phyloP scores from a whole-genome alignment of 2,797 vertebrate species.

The Emydoidea blandingii region DNA sequence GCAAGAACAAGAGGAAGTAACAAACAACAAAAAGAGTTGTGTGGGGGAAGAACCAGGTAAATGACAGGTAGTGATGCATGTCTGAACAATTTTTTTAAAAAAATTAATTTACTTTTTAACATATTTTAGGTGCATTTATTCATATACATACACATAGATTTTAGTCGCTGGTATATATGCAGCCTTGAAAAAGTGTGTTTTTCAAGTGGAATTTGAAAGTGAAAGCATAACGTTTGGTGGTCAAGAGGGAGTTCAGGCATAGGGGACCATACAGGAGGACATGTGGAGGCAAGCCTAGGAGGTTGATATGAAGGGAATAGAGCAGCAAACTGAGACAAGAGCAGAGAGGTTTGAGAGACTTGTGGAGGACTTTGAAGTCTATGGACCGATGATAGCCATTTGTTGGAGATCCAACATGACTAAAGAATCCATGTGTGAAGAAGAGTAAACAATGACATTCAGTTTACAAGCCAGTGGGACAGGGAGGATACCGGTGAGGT shows the following conservation, averaged over 20 bases:
- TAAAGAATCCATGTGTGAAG: background rate
- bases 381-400: background rate
- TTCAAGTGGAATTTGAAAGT: background rate
- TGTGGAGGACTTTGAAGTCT: background rate
- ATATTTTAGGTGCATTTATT: background rate
- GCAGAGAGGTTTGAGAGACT: background rate
- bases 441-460: background rate
- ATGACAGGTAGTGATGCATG: background rate
- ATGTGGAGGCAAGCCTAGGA: background rate
- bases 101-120: background rate
- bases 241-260: background rate
- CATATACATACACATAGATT: background rate
- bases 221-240: background rate
- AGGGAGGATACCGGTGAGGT: background rate
- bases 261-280: background rate
- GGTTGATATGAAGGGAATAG: background rate
- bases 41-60: background rate
- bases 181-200: background rate
- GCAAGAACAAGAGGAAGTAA: background rate
- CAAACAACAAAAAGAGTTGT: background rate
- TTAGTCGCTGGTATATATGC: too few species aligned
- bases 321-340: background rate
- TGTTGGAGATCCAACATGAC: background rate
- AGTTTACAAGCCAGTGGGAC: background rate
- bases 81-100: background rate